Base-by-base conservation (phyloP, 2,888 invertebrate genomes). In the Thymelicus acteon region DNA sequence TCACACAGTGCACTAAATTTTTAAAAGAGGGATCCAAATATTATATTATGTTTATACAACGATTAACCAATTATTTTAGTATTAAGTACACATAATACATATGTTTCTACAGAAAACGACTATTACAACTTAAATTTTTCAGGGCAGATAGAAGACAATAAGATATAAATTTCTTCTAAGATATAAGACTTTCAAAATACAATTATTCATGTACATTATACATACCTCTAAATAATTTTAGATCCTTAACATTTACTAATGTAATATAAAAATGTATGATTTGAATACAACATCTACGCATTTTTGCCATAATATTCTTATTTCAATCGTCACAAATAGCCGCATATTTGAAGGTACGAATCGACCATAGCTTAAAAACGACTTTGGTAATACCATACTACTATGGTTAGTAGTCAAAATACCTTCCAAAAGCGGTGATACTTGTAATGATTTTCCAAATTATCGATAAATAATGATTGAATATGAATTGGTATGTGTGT, bases 161-260 rank as follows among this genome's bases (percentile, higher is more conserved):
- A 48, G 13, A 61, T 61, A 67, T 61, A 67, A 67, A 61, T 67
- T 39, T 61, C 13, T 19, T 60, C 60, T 67, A 68, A 68, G 68
- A 68, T 62, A 68, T 61, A 68, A 61, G 61, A 61, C 61, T 68
- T 68, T 68, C 54, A 62, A 68, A 68, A 68, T 68, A 68, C 68
- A 62, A 68, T 68, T 44, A 68, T 68, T 44, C 61, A 52, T 31
- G 52, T 57, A 63, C 61, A 69, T 69, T 31, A 61, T 57, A 63
- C 61, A 69, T 69, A 68, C 40, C n/a, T 61, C 54, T 62, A 63
- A 63, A 54, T 52, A 52, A 67, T 60, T 60, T 52, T 39, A 52
- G 60, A 61, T 57, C 61, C 61, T 66, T 47, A 68, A 68, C 62
- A 54, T 47, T 61, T 61, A 60, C 62, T 62, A 61, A 31, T 61